Evolutionary conservation across 2,113 vertebrate species (phyloP), one percentile per base, ranked within the genome.

Genomic region (Emydocephalus ijimae): DNA sequence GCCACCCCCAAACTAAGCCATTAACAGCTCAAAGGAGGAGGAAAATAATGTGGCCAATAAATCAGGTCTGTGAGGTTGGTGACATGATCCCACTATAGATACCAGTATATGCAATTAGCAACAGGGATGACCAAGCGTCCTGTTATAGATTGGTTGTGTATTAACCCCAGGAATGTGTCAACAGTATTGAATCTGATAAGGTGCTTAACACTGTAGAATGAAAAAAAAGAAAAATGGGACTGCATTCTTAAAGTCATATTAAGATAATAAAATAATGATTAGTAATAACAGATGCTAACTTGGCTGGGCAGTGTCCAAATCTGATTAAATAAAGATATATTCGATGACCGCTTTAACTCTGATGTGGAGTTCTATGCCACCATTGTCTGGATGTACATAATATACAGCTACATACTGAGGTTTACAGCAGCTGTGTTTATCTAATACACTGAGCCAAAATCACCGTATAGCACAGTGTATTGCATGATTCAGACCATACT

Each of bases 71-170:
- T 90, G 85, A 93, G 94, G 95, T 95, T 89, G 94, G 97, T 97
- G 96, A 97, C 94, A 96, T 95, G 96, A 95, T 96, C 90, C 92
- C 96, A 95, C 96, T 96, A 95, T 95, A 94, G 96, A 96, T 96
- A 97, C 50, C 74, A 94, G 5, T 21, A 96, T 96, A 97, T 96
- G 96, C 96, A 96, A 96, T 96, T 97, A 97, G 96, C 96, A 95
- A 91, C 89, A 92, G 94, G 11, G 93, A 85, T 45, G 34, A 81
- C 3, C 34, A 43, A 43, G 34, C 20, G 20, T 81, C 34, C 74
- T 81, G 18, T 81, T 81, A 39, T 43, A 43, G 39, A 21, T 95
- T 0, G 0, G 95, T 96, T 97, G 96, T 97, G 95, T 94, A 97
- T 97, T 97, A 94, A 96, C 50, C 92, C 1, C 0, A 39, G 91